These are phyloP conservation scores for Anniella stebbinsi DNA, from an alignment of 2,797 vertebrate species.

Conservation along the genomic window DNA sequence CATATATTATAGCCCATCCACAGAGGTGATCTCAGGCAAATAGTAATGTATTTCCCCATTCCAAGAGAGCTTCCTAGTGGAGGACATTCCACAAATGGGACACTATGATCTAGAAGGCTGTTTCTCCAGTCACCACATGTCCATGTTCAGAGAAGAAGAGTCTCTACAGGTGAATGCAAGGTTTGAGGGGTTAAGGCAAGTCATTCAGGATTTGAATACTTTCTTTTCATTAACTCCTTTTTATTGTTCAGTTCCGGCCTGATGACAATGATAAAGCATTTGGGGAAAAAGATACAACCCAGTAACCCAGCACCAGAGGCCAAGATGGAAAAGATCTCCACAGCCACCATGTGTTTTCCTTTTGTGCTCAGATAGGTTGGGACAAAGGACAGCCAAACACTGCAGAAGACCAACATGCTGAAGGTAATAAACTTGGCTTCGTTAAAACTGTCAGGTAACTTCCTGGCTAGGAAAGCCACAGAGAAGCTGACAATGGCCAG, in stretches of 20 bases:
- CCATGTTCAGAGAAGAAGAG: too few species aligned
- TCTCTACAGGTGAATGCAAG: too few species aligned
- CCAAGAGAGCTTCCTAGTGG: too few species aligned
- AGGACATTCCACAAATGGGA: too few species aligned
- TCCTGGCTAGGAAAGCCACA: neutral
- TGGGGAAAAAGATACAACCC: neutral
- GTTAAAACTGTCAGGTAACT: neutral
- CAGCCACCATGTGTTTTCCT: neutral
- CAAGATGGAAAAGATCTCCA: constrained; percentile 13
- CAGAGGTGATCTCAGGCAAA: too few species aligned
- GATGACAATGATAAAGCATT: neutral
- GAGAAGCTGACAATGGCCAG: neutral
- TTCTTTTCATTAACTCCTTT: neutral
- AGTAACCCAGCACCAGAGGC: neutral
- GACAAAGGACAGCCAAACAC: neutral
- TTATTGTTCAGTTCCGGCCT: constrained; percentile 6
- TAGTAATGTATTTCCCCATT: too few species aligned
- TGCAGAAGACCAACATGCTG: constrained; percentile 24
- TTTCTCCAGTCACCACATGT: too few species aligned
- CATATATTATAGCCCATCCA: too few species aligned
- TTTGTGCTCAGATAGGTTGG: neutral
- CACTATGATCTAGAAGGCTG: too few species aligned
- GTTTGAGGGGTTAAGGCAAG: too few species aligned
- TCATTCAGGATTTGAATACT: too few species aligned
- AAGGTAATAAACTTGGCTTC: constrained; percentile 19